phyloP scores from a whole-genome alignment of 2,113 vertebrate species.

The Atherinomorus stipes region DNA sequence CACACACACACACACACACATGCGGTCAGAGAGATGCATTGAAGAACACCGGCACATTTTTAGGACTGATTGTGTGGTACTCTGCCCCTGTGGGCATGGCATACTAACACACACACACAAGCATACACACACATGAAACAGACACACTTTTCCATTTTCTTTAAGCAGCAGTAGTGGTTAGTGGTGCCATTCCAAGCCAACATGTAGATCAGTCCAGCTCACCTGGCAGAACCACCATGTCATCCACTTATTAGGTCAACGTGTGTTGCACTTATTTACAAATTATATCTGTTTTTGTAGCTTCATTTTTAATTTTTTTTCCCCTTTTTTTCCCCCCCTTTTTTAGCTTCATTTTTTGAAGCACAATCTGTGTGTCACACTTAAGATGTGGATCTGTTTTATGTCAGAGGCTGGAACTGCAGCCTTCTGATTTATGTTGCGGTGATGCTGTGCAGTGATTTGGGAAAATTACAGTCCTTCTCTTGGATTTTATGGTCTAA shows the following conservation, averaged over 20 bases:
- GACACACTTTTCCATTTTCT: slow-evolving; percentile 32
- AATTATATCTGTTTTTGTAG: slow-evolving; percentile 20
- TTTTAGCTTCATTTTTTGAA: slow-evolving; percentile 3
- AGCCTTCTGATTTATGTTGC: slow-evolving; percentile 37
- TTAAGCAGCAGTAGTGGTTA: slow-evolving; percentile 35
- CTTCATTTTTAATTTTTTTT: slow-evolving; percentile 24
- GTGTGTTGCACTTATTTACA: slow-evolving; percentile 10
- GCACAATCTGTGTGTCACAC: too few relatives aligned
- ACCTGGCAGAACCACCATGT: slow-evolving; percentile 46
- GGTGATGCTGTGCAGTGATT: slow-evolving; percentile 38
- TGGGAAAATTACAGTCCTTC: slow-evolving; percentile 50
- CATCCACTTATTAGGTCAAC: slow-evolving; percentile 44
- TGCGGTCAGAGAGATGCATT: slow-evolving; percentile 39
- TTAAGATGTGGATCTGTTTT: slow-evolving; percentile 17
- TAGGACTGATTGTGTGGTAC: slow-evolving; percentile 36
- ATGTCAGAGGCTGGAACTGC: slow-evolving; percentile 50
- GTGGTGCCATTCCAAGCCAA: slow-evolving; percentile 32
- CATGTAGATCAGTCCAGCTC: slow-evolving; percentile 31
- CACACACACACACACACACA: slow-evolving; percentile 33
- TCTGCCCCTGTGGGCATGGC: slow-evolving; percentile 56
- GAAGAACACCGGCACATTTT: slow-evolving; percentile 43
- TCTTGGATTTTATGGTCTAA: slow-evolving; percentile 42
- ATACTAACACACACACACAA: slow-evolving; percentile 25
- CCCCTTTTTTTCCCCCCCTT: too few relatives aligned
- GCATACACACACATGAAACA: too few relatives aligned